Evolutionary conservation across 2,888 invertebrate species (phyloP).

Genomic region (Sphaerophoria taeniata): DNA sequence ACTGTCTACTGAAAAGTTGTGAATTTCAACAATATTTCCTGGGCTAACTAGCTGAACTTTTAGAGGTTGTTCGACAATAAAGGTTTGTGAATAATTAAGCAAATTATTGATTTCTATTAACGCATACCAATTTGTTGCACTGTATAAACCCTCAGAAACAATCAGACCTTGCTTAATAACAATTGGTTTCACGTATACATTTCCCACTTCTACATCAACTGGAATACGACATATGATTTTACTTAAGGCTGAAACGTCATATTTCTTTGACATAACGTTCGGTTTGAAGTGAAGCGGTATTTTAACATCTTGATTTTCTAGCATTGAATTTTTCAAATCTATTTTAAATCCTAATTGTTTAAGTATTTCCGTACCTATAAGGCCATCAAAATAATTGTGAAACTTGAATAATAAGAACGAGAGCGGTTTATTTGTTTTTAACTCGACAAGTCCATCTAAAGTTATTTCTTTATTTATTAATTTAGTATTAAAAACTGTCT

Average conservation of each 20-base stretch:
- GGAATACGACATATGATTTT: background rate
- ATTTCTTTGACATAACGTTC: conserved; percentile 17
- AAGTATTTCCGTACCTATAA: conserved; percentile 40
- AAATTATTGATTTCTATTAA: conserved; percentile 16
- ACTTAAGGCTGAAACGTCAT: background rate
- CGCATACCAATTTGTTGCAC: conserved; percentile 16
- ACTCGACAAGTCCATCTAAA: conserved; percentile 4
- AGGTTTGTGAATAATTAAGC: background rate
- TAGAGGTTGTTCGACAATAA: conserved; percentile 1
- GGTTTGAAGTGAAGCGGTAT: conserved; percentile 32
- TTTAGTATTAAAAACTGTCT: background rate
- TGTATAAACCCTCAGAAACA: conserved; percentile 2
- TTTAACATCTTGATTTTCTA: background rate
- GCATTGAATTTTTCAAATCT: conserved; percentile 1
- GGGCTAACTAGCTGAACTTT: background rate
- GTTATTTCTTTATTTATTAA: background rate
- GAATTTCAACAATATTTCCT: background rate
- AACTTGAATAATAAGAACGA: conserved; percentile 16
- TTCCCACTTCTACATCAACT: conserved; percentile 4
- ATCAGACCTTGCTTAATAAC: conserved; percentile 6
- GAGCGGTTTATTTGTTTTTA: conserved; percentile 1
- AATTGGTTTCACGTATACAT: conserved; percentile 8
- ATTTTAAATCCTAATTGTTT: conserved; percentile 24
- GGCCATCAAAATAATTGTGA: conserved; percentile 44
- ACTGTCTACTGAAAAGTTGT: background rate